Evolutionary conservation across 2,888 invertebrate genomes (phyloP).

Genomic region (Volucella inanis): DNA sequence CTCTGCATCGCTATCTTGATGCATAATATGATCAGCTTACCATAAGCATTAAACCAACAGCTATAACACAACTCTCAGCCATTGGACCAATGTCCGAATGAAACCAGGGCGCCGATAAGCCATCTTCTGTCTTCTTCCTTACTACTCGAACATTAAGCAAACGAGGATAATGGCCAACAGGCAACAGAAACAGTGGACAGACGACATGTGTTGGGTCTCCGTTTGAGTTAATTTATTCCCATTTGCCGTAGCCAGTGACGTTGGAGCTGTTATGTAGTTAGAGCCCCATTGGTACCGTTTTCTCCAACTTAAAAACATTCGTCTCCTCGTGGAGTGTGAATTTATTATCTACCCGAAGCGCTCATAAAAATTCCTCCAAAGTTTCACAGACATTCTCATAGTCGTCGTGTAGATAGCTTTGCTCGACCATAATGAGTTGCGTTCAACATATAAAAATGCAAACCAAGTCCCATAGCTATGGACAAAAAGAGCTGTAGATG

Average conservation of each 20-base stretch:
- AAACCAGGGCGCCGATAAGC: conserved; percentile 62
- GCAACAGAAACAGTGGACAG: conserved; percentile 55
- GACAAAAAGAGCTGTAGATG: no score
- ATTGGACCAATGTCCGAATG: conserved; percentile 40
- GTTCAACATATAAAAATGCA: conserved; percentile 32
- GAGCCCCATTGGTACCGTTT: conserved; percentile 49
- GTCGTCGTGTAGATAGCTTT: no score
- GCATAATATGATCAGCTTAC: conserved; percentile 67
- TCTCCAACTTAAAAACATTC: conserved; percentile 44
- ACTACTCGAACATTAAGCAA: neutral
- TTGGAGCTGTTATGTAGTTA: conserved; percentile 8
- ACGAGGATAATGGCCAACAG: conserved; percentile 50
- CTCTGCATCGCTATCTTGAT: conserved; percentile 48
- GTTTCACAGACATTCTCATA: conserved; percentile 27
- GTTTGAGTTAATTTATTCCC: conserved; percentile 70
- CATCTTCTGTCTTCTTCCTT: conserved; percentile 43
- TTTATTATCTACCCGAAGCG: conserved; percentile 61
- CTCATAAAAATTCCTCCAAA: conserved; percentile 59
- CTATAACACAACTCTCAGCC: conserved; percentile 35
- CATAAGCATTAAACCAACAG: conserved; percentile 69
- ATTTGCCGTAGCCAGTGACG: conserved; percentile 40
- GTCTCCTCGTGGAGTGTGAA: conserved; percentile 69
- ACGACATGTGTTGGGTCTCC: conserved; percentile 67
- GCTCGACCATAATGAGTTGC: conserved; percentile 26
- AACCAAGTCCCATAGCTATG: conserved; percentile 17